Conservation (phyloP, 2,113 vertebrate species). For the Myanophis thanlyinensis region DNA sequence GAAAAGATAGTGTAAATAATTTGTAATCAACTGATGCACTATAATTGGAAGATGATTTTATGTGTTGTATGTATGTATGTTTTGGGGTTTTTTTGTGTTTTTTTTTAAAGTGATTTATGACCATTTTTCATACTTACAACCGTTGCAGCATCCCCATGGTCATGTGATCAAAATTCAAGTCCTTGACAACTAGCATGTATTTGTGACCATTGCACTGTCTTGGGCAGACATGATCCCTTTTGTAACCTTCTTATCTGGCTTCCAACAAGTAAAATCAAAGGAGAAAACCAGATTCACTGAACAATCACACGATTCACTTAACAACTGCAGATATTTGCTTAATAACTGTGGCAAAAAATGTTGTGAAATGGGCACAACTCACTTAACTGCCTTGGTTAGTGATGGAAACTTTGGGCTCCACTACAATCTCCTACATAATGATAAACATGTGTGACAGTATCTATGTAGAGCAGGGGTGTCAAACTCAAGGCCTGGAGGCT, state of each 20-base stretch:
- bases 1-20: no score
- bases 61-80: no score
- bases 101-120: no score
- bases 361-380: neutral
- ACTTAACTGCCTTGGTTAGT: neutral
- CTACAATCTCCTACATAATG: neutral
- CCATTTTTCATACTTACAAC: neutral
- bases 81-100: no score
- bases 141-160: neutral
- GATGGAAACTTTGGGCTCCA: neutral
- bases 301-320: neutral
- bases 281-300: neutral
- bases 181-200: neutral
- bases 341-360: neutral
- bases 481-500: no score
- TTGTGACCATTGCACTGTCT: neutral
- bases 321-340: neutral
- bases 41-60: no score
- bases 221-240: neutral
- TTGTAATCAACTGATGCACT: no score
- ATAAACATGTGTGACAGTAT: neutral
- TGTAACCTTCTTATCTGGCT: no score
- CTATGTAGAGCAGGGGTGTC: no score
- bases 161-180: neutral
- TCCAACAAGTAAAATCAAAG: neutral